Base-by-base conservation (phyloP, 2,888 invertebrate species). In the Cerastis leucographa region DNA sequence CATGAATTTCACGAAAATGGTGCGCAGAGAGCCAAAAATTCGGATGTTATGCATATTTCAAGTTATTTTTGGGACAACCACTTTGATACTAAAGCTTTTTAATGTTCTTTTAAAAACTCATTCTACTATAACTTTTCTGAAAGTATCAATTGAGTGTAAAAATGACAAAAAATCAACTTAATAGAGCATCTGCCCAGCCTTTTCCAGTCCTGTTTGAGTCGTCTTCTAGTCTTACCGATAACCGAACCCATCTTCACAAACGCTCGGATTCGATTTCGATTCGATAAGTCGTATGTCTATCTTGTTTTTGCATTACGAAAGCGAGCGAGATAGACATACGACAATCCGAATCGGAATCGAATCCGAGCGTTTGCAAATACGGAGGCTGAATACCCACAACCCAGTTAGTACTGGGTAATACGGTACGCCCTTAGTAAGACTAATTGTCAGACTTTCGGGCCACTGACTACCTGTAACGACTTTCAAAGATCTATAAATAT, bases 1-100 rank as follows among this genome's bases (percentile, higher is more conserved):
- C 46, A 66, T 40, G 17, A 56, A 44, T 22, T 73, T n/a, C n/a
- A 74, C 29, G 5, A 70, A 80, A 84, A 29, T 68, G 62, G 71
- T 40, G 56, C 14, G 46, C 2, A 2, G 11, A 12, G 61, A n/a
- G 84, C 54, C 44, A 71, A 79, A 40, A 51, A 79, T 40, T 84
- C 42, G 35, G 61, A 79, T 64, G 44, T 66, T 66, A 8, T 49
- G n/a, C 51, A 56, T 67, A 51, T 83, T 78, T 56, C 1, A 59
- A 40, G 22, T 61, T 42, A 78, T 78, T 66, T 83, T 83, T 35
- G 29, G 40, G 65, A 59, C 40, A 42, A 25, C 17, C 7, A 46
- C 12, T 65, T 74, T 66, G 25, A 61, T n/a, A 54, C 7, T 17
- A 54, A 69, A 51, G 5, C 11, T 51, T 81, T 64, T 42, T 2